Conservation (phyloP, 2,888 invertebrate genomes). For the Auanema sp. region DNA sequence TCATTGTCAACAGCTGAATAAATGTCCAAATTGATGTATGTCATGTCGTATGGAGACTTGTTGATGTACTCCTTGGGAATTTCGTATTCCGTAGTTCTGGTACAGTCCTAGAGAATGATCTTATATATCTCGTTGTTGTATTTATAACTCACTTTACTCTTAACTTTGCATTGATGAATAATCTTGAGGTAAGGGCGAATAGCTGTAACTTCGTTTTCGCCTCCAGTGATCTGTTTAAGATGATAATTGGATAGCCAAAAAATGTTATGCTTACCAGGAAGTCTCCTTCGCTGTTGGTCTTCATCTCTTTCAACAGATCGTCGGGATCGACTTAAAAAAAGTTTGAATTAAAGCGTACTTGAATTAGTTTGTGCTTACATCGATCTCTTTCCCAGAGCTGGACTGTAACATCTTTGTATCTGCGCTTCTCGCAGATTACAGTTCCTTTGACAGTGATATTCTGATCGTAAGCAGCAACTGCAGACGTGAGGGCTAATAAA, state of each 20-base stretch:
- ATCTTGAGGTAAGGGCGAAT: constrained; percentile 17
- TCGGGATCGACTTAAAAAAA: constrained; percentile 45
- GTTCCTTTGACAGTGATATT: constrained; percentile 48
- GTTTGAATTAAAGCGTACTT: not conserved
- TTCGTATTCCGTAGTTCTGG: constrained; percentile 21
- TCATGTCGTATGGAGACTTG: constrained; percentile 37
- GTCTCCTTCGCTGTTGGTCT: constrained; percentile 46
- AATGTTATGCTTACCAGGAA: constrained; percentile 21
- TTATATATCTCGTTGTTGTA: no score
- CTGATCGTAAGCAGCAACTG: constrained; percentile 27
- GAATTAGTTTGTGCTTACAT: constrained; percentile 26
- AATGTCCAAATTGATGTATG: constrained; percentile 39
- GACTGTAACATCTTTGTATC: constrained; percentile 37
- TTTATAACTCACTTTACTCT: constrained; percentile 3
- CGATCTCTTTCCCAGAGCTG: constrained; percentile 46
- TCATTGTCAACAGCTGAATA: constrained; percentile 34
- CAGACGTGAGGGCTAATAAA: not conserved
- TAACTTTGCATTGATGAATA: constrained; percentile 18
- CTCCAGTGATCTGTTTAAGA: constrained; percentile 34
- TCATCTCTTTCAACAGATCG: constrained; percentile 35
- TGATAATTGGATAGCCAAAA: no score
- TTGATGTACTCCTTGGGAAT: constrained; percentile 36
- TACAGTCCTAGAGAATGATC: no score
- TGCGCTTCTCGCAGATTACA: constrained; percentile 44
- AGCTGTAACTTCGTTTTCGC: constrained; percentile 10